phyloP scores from a whole-genome alignment of 2,888 invertebrate genomes.

The Macroteleia sp. region DNA sequence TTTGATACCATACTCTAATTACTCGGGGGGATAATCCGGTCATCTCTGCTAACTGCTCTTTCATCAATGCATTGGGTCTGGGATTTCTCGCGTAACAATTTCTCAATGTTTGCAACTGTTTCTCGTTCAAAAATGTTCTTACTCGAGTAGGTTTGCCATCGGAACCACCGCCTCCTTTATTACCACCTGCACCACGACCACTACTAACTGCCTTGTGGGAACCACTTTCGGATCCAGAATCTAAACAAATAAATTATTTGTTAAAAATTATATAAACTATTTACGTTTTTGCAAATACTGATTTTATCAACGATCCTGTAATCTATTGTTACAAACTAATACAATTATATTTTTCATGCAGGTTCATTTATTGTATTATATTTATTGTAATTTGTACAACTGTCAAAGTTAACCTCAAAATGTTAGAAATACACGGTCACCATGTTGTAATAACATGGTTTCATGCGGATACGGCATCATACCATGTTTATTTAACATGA shows the following conservation, averaged over 20 bases:
- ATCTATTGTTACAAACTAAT: too few relatives aligned
- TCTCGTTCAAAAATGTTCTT: constrained; percentile 98
- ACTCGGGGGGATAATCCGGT: constrained; percentile 98
- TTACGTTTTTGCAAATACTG: too few relatives aligned
- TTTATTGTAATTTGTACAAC: too few relatives aligned
- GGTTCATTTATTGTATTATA: too few relatives aligned
- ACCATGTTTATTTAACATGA: too few relatives aligned
- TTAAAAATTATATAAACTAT: too few relatives aligned
- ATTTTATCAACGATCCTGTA: too few relatives aligned
- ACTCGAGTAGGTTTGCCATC: constrained; percentile 99
- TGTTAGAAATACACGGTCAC: too few relatives aligned
- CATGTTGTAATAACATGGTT: too few relatives aligned
- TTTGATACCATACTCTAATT: constrained; percentile 99
- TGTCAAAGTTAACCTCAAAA: too few relatives aligned
- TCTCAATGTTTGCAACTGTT: constrained; percentile 97
- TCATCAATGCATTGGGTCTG: constrained; percentile 99
- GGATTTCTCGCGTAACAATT: constrained; percentile 99
- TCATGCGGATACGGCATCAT: too few relatives aligned
- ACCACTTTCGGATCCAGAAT: constrained; percentile 96
- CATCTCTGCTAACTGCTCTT: constrained; percentile 99
- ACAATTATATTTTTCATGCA: too few relatives aligned
- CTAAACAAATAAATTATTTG: constrained; percentile 86
- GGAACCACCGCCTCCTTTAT: constrained; percentile 86
- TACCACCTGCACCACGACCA: constrained; percentile 81
- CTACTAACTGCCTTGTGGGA: constrained; percentile 91